These are phyloP conservation scores for Chionodraco myersi DNA, from an alignment of 2,113 vertebrate genomes.

Conservation along the genomic window DNA sequence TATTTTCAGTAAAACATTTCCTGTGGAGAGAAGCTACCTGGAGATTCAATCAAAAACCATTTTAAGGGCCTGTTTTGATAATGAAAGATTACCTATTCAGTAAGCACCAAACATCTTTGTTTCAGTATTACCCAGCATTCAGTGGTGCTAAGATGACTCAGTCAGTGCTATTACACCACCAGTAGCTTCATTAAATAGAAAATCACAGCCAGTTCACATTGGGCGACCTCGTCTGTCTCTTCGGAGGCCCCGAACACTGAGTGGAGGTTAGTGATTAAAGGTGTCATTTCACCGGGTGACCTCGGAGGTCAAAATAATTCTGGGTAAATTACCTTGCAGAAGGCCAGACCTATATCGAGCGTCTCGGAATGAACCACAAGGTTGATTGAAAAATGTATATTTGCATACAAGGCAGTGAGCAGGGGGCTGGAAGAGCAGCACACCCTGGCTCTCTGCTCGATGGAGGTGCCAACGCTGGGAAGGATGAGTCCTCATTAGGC, in stretches of 20 bases:
- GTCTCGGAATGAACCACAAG: conserved; percentile 52
- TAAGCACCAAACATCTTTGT: conserved; percentile 13
- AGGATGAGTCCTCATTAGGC: conserved; percentile 47
- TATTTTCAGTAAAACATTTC: neutral
- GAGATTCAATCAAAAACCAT: conserved; percentile 13
- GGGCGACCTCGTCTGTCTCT: conserved; percentile 40
- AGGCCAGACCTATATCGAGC: conserved; percentile 59
- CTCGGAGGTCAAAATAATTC: conserved; percentile 69
- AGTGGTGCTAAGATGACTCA: neutral
- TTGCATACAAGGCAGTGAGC: conserved; percentile 65
- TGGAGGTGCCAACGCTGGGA: conserved; percentile 19
- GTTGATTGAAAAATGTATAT: conserved; percentile 77
- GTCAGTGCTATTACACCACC: conserved; percentile 4
- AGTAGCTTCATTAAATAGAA: conserved; percentile 28
- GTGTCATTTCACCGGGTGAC: conserved; percentile 63
- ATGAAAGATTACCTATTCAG: conserved; percentile 27
- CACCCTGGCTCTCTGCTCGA: conserved; percentile 21
- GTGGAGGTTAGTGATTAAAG: conserved; percentile 75
- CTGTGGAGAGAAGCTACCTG: neutral
- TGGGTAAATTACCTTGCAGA: conserved; percentile 69
- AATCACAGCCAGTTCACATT: conserved; percentile 26
- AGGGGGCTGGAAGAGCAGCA: conserved; percentile 34
- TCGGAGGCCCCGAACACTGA: conserved; percentile 23
- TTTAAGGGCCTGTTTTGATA: neutral
- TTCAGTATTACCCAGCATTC: conserved; percentile 26